phyloP scores from a whole-genome alignment of 2,797 vertebrate genomes.

The Mormyrops attenuatus region DNA sequence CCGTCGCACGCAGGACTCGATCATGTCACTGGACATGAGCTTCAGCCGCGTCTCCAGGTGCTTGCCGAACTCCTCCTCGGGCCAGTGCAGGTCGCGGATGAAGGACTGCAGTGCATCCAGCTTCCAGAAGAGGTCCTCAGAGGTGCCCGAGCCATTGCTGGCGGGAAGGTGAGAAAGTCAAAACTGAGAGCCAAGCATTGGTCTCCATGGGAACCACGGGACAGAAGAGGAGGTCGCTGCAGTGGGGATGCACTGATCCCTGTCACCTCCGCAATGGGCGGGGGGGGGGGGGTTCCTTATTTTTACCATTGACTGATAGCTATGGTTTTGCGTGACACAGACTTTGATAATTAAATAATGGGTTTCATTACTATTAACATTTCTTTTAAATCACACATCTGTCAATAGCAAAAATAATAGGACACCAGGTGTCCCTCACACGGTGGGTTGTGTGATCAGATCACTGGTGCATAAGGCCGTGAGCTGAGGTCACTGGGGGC shows the following conservation, averaged over 20 bases:
- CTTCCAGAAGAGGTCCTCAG: conserved; percentile 98
- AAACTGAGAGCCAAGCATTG: conserved; percentile 15
- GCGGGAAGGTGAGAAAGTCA: conserved; percentile 33
- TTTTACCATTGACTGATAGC: conserved; percentile 63
- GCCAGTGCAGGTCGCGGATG: conserved; percentile 96
- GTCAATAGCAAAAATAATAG: conserved; percentile 63
- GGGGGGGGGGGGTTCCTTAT: conserved; percentile 33
- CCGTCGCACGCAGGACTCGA: conserved; percentile 96
- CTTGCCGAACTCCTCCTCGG: conserved; percentile 96
- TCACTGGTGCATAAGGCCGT: conserved; percentile 67
- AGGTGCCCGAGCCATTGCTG: conserved; percentile 95
- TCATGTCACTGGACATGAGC: conserved; percentile 99
- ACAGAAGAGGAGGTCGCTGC: not conserved
- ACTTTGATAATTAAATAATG: not conserved
- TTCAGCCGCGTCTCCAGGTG: conserved; percentile 94
- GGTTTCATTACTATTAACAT: not conserved
- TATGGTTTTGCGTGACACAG: conserved; percentile 59
- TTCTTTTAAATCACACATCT: conserved; percentile 48
- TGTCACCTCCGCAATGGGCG: conserved; percentile 57
- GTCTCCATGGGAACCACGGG: conserved; percentile 17
- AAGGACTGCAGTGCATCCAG: conserved; percentile 97
- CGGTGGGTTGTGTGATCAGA: conserved; percentile 51
- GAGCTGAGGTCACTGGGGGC: conserved; percentile 38
- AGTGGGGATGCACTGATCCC: conserved; percentile 35
- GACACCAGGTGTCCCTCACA: conserved; percentile 52